Conservation (phyloP, 2,888 invertebrate species). For the Capitulum mitella region DNA sequence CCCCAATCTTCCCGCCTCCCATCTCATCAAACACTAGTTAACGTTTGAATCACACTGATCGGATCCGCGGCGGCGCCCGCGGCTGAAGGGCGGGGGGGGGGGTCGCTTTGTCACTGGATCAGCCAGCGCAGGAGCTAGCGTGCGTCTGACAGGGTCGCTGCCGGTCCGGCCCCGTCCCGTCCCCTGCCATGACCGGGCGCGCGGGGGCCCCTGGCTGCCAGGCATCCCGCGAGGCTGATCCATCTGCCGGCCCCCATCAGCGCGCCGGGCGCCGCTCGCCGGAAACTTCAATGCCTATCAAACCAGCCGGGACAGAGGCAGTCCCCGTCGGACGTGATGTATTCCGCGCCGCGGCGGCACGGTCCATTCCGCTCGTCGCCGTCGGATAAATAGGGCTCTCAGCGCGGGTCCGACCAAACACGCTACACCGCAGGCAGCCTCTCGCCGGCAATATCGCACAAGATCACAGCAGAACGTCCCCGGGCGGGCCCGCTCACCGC, state of each 20-base stretch:
- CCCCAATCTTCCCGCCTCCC: not conserved
- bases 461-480: not conserved
- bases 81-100: not conserved
- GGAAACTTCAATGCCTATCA: not conserved
- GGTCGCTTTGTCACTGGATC: not conserved
- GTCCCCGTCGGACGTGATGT: not conserved
- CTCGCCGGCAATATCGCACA: not conserved
- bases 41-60: not conserved
- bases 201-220: not conserved
- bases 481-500: not conserved
- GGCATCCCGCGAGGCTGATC: not conserved
- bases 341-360: not conserved
- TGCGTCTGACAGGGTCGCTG: not conserved
- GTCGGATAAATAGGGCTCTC: not conserved
- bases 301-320: not conserved
- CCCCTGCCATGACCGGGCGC: too few relatives aligned
- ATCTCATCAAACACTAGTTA: not conserved
- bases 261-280: not conserved
- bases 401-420: not conserved
- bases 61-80: not conserved
- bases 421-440: not conserved
- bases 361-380: not conserved
- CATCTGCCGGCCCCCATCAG: not conserved
- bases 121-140: not conserved
- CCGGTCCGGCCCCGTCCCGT: too few relatives aligned